phyloP scores from a whole-genome alignment of 2,888 invertebrate genomes.

The Tethea ocularis region DNA sequence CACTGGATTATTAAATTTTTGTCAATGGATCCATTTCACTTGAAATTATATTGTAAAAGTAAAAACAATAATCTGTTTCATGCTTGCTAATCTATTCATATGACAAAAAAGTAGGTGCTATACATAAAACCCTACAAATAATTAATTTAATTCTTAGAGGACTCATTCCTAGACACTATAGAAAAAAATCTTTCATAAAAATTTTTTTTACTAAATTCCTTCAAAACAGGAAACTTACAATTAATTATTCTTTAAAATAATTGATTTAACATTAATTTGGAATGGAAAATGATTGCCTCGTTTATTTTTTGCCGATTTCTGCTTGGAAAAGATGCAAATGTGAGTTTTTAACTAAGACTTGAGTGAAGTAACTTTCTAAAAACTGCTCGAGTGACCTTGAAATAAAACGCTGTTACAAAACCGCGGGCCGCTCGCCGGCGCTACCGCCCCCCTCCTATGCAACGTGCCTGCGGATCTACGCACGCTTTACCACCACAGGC shows the following conservation, averaged over 20 bases:
- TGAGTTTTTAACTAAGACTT: conserved; percentile 66
- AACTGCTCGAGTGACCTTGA: conserved; percentile 83
- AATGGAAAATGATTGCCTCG: not conserved
- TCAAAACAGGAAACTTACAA: conserved; percentile 32
- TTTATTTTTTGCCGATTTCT: not conserved
- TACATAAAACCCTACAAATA: no score
- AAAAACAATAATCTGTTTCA: no score
- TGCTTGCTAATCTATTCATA: no score
- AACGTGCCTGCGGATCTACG: conserved; percentile 64
- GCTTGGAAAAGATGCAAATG: conserved; percentile 36
- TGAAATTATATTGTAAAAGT: not conserved
- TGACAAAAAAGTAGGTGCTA: no score
- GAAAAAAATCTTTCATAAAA: no score
- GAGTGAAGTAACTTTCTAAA: conserved; percentile 82
- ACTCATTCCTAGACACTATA: no score
- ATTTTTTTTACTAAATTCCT: conserved; percentile 20
- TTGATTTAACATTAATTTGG: not conserved
- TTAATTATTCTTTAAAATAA: not conserved
- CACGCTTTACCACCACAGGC: conserved; percentile 61
- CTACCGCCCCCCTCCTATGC: conserved; percentile 61
- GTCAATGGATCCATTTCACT: no score
- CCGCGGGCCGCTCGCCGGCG: conserved; percentile 76
- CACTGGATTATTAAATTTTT: no score
- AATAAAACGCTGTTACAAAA: conserved; percentile 83
- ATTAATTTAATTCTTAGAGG: no score